These are phyloP conservation scores for Hypomecis atomaria DNA, from an alignment of 2,888 invertebrate species.

Conservation along the genomic window DNA sequence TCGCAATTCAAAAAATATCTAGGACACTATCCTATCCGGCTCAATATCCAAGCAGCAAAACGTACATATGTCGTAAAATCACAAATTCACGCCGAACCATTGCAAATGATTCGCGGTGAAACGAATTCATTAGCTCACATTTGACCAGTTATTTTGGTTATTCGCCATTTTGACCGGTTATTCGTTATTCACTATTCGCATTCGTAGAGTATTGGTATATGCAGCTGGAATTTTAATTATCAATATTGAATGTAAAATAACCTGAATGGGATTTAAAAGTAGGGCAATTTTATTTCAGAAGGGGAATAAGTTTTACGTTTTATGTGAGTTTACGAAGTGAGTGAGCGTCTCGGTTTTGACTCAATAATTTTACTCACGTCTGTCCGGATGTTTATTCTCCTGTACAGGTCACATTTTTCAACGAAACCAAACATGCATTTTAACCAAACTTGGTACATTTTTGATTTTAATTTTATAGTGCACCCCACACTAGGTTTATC, in stretches of 20 bases:
- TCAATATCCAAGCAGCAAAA: constrained; percentile 23
- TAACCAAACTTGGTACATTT: no score
- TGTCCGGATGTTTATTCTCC: no score
- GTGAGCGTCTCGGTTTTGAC: no score
- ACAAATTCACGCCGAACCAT: constrained; percentile 35
- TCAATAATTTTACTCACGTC: no score
- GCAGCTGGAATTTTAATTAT: constrained; percentile 15
- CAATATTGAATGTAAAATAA: constrained; percentile 4
- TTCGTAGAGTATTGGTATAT: neutral
- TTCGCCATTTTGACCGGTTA: constrained; percentile 4
- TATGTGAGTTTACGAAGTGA: no score
- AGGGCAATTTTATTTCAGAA: neutral
- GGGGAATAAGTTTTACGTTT: neutral
- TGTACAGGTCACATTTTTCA: no score
- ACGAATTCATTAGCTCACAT: constrained; percentile 38
- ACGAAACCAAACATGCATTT: no score
- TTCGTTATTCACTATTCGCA: constrained; percentile 12
- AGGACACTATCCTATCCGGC: neutral
- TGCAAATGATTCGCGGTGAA: constrained; percentile 41
- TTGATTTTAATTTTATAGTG: no score
- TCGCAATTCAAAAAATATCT: no score
- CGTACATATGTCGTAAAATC: constrained; percentile 39
- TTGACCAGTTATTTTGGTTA: constrained; percentile 29
- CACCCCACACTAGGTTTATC: no score
- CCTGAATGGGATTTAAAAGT: neutral